Conservation (phyloP, 2,113 vertebrate species). For the Narcine bancroftii region DNA sequence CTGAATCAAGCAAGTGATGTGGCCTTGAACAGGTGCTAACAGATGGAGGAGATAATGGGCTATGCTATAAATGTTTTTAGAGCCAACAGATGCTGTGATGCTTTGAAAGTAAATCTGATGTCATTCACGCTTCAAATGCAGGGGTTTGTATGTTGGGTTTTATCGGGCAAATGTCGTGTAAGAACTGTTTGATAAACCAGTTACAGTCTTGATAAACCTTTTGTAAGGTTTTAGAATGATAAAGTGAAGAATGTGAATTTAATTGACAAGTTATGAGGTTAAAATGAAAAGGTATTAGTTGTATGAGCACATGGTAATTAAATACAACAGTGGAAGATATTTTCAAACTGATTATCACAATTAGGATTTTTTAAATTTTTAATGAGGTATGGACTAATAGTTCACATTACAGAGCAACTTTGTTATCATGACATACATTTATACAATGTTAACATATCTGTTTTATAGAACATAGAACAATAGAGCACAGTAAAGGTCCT, state of each 20-base stretch:
- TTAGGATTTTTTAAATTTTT: background rate
- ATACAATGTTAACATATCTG: too few relatives aligned
- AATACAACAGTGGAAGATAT: background rate
- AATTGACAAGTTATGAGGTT: background rate
- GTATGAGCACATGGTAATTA: background rate
- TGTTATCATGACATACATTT: background rate
- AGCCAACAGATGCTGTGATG: background rate
- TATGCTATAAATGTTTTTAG: background rate
- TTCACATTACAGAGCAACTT: background rate
- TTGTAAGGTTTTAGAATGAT: slow-evolving; percentile 5
- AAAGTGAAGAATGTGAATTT: background rate
- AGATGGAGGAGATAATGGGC: background rate
- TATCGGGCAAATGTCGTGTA: background rate
- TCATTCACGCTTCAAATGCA: background rate
- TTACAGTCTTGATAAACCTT: background rate
- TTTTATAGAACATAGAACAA: too few relatives aligned
- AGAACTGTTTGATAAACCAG: background rate
- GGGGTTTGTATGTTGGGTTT: background rate
- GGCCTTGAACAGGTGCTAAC: background rate
- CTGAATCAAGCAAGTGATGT: background rate
- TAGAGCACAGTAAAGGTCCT: too few relatives aligned
- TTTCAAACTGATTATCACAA: background rate
- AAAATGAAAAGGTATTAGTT: background rate
- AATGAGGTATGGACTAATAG: background rate
- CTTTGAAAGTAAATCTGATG: background rate